A percentile compares a stretch with the other conserved stretches of the same genome.
phyloP scores from a whole-genome alignment of 2,797 vertebrate species.

The Neomorphus geoffroyi region DNA sequence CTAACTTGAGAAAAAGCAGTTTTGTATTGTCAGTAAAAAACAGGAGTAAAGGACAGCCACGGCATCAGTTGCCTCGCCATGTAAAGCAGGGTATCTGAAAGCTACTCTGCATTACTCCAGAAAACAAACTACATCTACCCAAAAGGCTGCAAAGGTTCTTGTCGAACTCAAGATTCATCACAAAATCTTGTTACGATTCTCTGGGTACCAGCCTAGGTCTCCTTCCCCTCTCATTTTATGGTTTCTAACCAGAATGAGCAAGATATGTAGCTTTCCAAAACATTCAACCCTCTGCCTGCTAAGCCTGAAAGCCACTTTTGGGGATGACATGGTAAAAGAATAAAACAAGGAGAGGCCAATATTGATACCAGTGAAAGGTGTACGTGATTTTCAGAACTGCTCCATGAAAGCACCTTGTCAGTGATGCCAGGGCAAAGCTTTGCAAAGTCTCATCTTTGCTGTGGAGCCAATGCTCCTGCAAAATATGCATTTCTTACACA shows the following conservation, averaged over 20 bases:
- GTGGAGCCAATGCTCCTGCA: background rate
- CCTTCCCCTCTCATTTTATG: background rate
- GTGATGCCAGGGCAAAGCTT: background rate
- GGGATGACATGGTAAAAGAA: background rate
- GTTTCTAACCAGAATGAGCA: background rate
- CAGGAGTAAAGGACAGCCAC: background rate
- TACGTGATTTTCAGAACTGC: background rate
- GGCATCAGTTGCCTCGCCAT: background rate
- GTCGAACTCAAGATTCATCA: background rate
- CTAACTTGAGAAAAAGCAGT: background rate
- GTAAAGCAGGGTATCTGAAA: background rate
- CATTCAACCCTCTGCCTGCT: background rate
- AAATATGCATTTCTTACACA: background rate
- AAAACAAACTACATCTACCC: fast-evolving
- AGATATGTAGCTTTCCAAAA: background rate
- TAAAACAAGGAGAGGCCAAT: background rate
- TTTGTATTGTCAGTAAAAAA: background rate
- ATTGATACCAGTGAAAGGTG: background rate
- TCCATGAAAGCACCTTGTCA: background rate
- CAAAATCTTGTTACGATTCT: background rate
- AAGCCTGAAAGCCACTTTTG: background rate
- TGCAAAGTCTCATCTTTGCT: background rate
- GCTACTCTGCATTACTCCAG: background rate
- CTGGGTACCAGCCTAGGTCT: background rate
- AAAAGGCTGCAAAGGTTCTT: background rate